Conservation (phyloP, 1,140 invertebrate species). For the Drosophila ambigua region DNA sequence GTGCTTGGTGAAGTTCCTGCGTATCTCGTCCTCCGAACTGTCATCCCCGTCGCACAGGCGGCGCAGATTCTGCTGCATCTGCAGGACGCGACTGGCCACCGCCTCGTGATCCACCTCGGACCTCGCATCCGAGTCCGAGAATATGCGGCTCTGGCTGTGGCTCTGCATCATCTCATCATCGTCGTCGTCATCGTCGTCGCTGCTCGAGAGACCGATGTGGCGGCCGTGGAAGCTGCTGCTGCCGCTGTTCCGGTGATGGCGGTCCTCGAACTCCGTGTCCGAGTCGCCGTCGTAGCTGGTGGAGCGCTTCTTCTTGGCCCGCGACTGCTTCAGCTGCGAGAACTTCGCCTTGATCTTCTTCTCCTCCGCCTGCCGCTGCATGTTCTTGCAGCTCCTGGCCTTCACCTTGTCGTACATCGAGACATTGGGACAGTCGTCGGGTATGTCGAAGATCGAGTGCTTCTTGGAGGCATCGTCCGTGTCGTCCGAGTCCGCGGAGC, state of each 20-base stretch:
- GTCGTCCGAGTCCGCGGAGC: slow-evolving; percentile 86
- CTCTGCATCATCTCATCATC: slow-evolving; percentile 22
- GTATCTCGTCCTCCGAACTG: slow-evolving; percentile 80
- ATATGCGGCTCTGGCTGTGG: slow-evolving; percentile 56
- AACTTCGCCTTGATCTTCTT: slow-evolving; percentile 95
- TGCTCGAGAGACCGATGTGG: slow-evolving; percentile 63
- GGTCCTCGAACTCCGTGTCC: slow-evolving; percentile 87
- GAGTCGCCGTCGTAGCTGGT: slow-evolving; percentile 94
- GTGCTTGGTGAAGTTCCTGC: slow-evolving; percentile 50
- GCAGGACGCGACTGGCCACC: slow-evolving; percentile 43
- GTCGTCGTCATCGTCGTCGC: slow-evolving; percentile 63
- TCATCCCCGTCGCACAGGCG: slow-evolving; percentile 82
- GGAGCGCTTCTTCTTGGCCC: slow-evolving; percentile 94
- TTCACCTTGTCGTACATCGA: slow-evolving; percentile 99
- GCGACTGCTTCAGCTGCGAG: slow-evolving; percentile 93
- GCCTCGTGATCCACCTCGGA: slow-evolving; percentile 32
- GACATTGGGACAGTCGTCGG: slow-evolving; percentile 95
- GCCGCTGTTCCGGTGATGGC: slow-evolving; percentile 62
- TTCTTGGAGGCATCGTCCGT: slow-evolving; percentile 92
- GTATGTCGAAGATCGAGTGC: slow-evolving; percentile 96
- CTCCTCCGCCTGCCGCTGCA: slow-evolving; percentile 95
- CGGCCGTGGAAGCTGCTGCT: slow-evolving; percentile 72
- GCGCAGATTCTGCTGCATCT: slow-evolving; percentile 70
- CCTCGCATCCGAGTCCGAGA: slow-evolving; percentile 68
- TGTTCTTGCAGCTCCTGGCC: slow-evolving; percentile 95